phyloP scores from a whole-genome alignment of 2,888 invertebrate species.

The Drosophila aldrichi region DNA sequence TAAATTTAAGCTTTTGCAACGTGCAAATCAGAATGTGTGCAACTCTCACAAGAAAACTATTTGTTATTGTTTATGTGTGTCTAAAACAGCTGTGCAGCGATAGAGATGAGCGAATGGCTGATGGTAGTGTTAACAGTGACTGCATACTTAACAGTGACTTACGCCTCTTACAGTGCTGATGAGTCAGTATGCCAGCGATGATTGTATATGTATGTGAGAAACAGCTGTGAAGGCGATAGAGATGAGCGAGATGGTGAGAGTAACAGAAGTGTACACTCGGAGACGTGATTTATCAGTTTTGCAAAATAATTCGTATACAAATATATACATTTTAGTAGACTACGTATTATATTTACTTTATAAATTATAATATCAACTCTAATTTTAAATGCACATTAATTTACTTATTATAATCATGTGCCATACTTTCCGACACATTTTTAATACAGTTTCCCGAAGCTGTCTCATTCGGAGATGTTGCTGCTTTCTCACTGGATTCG shows the following conservation, averaged over 20 bases:
- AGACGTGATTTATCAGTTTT: neutral
- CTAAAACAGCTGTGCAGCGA: conserved; percentile 31
- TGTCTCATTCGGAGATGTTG: neutral
- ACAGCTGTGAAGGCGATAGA: conserved; percentile 4
- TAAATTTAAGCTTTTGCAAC: neutral
- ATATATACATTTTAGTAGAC: neutral
- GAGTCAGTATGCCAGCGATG: neutral
- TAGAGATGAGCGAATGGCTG: conserved; percentile 13
- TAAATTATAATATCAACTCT: neutral
- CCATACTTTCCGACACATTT: neutral
- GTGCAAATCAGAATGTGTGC: neutral
- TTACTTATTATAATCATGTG: conserved; percentile 12
- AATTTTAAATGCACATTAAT: neutral
- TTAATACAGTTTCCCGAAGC: neutral
- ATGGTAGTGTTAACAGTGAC: neutral
- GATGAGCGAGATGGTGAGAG: neutral
- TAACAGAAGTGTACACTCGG: neutral
- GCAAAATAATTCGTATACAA: neutral
- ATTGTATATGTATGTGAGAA: neutral
- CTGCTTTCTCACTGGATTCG: conserved; percentile 1
- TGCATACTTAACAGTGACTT: neutral
- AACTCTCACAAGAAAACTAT: neutral
- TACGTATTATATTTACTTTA: neutral
- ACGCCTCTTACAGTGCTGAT: neutral
- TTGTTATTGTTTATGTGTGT: conserved; percentile 14